phyloP scores from a whole-genome alignment of 92 coral and sea anemone species.

The Heliopora coerulea region DNA sequence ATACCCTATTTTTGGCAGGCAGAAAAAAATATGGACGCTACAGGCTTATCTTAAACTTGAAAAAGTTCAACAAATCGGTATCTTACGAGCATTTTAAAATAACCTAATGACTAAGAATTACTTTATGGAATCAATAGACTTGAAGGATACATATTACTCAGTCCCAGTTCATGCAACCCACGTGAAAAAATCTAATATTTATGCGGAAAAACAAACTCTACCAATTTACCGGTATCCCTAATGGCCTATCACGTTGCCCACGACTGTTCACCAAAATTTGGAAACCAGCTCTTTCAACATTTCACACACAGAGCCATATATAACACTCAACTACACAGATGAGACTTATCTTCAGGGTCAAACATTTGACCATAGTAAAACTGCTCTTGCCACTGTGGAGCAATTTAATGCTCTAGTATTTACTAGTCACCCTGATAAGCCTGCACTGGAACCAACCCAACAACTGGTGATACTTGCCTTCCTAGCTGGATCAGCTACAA shows the following conservation, averaged over 20 bases:
- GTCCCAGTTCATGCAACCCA: slow-evolving; percentile 3
- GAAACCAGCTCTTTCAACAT: too few relatives aligned
- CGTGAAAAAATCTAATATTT: slow-evolving; percentile 14
- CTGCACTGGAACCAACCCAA: slow-evolving; percentile 10
- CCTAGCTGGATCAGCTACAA: slow-evolving; percentile 45
- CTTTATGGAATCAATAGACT: slow-evolving; percentile 13
- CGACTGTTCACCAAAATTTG: too few relatives aligned
- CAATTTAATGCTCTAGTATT: slow-evolving; percentile 14
- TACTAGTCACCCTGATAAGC: slow-evolving; percentile 8
- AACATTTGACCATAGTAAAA: slow-evolving; percentile 39
- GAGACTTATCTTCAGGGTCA: slow-evolving; percentile 49
- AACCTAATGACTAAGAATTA: slow-evolving; percentile 16
- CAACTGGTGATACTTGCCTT: slow-evolving; percentile 5
- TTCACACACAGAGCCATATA: too few relatives aligned
- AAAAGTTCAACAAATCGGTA: slow-evolving; percentile 21
- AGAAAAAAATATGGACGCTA: slow-evolving; percentile 17
- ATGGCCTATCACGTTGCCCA: slow-evolving; percentile 25
- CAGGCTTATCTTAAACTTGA: slow-evolving; percentile 12
- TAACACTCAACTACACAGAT: slow-evolving; percentile 46
- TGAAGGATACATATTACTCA: slow-evolving; percentile 14
- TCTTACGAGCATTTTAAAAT: neutral
- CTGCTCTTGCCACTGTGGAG: slow-evolving; percentile 43
- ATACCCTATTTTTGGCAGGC: slow-evolving; percentile 41
- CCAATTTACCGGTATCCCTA: slow-evolving; percentile 21
- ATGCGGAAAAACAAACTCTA: slow-evolving; percentile 4